Percentiles rank a stretch among this genome's conserved stretches.
Evolutionary conservation across 2,113 vertebrate species (phyloP).

Genomic region (Lagopus muta): DNA sequence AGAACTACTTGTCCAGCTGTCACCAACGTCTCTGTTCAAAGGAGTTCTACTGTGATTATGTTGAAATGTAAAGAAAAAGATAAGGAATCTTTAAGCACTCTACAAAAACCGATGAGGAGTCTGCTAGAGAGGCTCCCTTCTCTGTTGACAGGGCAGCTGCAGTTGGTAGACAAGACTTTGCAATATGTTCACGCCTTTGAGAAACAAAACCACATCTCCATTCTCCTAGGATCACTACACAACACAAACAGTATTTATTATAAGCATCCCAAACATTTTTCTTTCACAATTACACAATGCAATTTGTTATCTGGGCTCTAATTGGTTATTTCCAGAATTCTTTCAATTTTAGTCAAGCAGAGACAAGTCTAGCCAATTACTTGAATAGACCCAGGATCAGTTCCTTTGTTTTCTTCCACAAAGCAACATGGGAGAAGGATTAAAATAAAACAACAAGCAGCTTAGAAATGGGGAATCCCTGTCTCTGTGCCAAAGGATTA

Average conservation of each 20-base stretch:
- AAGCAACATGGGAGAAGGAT: constrained; percentile 16
- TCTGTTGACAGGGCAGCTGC: not conserved
- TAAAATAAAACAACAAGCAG: constrained; percentile 45
- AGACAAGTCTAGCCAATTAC: not conserved
- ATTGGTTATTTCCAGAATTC: not conserved
- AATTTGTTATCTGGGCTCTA: constrained; percentile 9
- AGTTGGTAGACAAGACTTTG: not conserved
- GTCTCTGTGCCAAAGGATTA: constrained; percentile 35
- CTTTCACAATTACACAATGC: not conserved
- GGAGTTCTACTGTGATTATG: not conserved
- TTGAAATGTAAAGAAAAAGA: not conserved
- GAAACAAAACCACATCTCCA: not conserved
- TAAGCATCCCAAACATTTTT: not conserved
- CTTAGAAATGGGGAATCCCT: not conserved
- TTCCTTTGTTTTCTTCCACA: constrained; percentile 25
- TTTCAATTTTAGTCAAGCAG: constrained; percentile 9
- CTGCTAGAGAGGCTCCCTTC: not conserved
- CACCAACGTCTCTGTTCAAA: not conserved
- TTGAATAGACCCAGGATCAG: not conserved
- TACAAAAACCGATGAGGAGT: not conserved
- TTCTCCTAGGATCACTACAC: not conserved
- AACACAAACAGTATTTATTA: not conserved
- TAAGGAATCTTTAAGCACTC: not conserved
- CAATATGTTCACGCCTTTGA: not conserved
- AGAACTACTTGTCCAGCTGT: not conserved